Base-by-base conservation (phyloP, 2,113 vertebrate genomes). In the Carassius auratus region DNA sequence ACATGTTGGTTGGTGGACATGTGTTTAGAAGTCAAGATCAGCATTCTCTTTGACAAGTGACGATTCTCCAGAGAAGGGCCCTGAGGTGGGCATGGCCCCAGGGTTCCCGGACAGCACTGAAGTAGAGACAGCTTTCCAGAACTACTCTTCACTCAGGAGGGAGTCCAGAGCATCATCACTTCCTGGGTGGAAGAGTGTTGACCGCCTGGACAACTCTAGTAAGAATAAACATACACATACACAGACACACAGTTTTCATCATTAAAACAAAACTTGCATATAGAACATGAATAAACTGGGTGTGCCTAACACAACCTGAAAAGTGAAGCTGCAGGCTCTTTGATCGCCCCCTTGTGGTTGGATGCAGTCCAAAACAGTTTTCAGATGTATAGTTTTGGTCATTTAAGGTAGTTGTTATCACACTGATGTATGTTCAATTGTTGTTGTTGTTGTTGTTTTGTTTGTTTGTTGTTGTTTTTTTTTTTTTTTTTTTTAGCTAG, bases 181-280 rank as follows among this genome's bases (percentile, higher is more conserved):
- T 88, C 93, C 96, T 3, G 92, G 93, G 82, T 97, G 97, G 97
- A 97, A 94, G 89, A 97, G 96, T 48, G 87, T 95, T 48, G 97
- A 97, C 78, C 92, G 94, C 45, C 92, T 98, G 84, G 96, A 97
- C 75, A 95, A 96, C 86, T 91, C 96, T 89, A 94, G 97, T 98
- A 93, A 94, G 88, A 89, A 45, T 42, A 42, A 7, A 42, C 7
- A 83, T 30, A 96, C 89, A 89, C 81, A 38, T 33, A 48, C 42
- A 69, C 38, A 42, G 1, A 42, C 38, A 42, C 38, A 71, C 33
- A 5, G 17, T 42, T 9, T 42, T 71, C 17, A 42, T 71, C 36
- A 71, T 71, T 42, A 4, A 33, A 59, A 59, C 7, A 21, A 21
- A 57, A 19, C 55, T 2, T 57, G 8, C 55, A 57, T 57, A 21